Base-by-base conservation (phyloP, 2,888 invertebrate genomes). In the Drosophila hamatofila region DNA sequence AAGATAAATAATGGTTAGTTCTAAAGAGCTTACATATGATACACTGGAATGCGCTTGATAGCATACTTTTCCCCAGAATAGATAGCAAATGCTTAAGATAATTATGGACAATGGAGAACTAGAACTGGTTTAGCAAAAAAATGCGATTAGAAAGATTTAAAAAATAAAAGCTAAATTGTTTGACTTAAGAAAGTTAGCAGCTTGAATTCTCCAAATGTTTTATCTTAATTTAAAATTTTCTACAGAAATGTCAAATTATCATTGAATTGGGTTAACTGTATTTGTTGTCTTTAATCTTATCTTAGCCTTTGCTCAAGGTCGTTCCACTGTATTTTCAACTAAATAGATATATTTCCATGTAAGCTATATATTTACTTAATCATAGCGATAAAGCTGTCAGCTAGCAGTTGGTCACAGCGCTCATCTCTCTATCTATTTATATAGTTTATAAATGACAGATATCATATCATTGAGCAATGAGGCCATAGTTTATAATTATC, bases 1-100 rank as follows among this genome's bases (percentile, higher is more conserved):
- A 72, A 61, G 48, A 33, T 54, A 55, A 66, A 55, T 41, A 35
- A 27, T 37, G 59, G 35, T 52, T 73, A 49, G 30, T 60, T 57
- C 37, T 33, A 21, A 46, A 64, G 49, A 42, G 68, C 74, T 75
- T 46, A 46, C 61, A 61, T 55, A 23, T 37, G 59, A 66, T 66
- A 63, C 52, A n/a, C 46, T 63, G 75, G 78, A 78, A 78, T 75
- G 78, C 33, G 41, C 46, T 46, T 42, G 61, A 78, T 75, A 69
- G 23, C n/a, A 42, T 44, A 33, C 25, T 55, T 67, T 27, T 35
- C 25, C 23, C 41, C 18, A 11, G 11, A 46, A 58, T 1, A 57
- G 64, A 48, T 65, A 49, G 25, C 42, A 35, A 39, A 49, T 39
- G 54, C 60, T 41, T 55, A 55, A 73, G 54, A 49, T 59, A 71